phyloP scores from a whole-genome alignment of 2,888 invertebrate genomes.

The Hydraecia micacea region DNA sequence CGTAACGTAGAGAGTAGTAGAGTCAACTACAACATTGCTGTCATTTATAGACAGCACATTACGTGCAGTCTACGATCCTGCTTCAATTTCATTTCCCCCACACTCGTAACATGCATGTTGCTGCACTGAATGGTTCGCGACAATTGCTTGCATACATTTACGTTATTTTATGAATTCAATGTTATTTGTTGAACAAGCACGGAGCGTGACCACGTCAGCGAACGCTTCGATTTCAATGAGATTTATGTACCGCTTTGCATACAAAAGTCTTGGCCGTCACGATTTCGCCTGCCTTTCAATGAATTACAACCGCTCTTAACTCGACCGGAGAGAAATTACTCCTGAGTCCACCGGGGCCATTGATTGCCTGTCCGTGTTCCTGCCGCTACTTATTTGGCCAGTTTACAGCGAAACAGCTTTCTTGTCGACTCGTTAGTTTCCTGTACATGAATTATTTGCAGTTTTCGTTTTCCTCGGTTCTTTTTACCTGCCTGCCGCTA shows the following conservation, averaged over 20 bases:
- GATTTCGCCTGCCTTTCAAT: conserved; percentile 71
- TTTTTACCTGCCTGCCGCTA: conserved; percentile 43
- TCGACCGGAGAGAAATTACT: conserved; percentile 65
- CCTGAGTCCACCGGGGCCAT: conserved; percentile 49
- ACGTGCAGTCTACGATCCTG: conserved; percentile 7
- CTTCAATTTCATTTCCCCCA: conserved; percentile 42
- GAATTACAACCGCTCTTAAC: conserved; percentile 60
- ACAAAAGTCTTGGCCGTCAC: conserved; percentile 70
- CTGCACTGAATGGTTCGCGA: conserved; percentile 76
- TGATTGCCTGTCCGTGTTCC: conserved; percentile 64
- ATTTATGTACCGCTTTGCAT: conserved; percentile 69
- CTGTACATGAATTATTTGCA: conserved; percentile 64
- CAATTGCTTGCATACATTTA: conserved; percentile 71
- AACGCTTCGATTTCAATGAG: conserved; percentile 61
- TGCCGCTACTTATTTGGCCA: conserved; percentile 68
- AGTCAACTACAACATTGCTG: conserved; percentile 17
- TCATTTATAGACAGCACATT: conserved; percentile 21
- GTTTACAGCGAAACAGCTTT: conserved; percentile 69
- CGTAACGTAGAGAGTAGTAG: background rate
- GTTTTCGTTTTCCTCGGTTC: conserved; percentile 67
- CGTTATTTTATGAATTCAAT: conserved; percentile 65
- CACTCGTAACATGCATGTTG: conserved; percentile 55
- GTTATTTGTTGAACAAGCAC: conserved; percentile 60
- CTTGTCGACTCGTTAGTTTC: conserved; percentile 66
- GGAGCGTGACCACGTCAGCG: conserved; percentile 70